Evolutionary conservation across 1,140 invertebrate genomes (phyloP).

Genomic region (Drosophila grimshawi): DNA sequence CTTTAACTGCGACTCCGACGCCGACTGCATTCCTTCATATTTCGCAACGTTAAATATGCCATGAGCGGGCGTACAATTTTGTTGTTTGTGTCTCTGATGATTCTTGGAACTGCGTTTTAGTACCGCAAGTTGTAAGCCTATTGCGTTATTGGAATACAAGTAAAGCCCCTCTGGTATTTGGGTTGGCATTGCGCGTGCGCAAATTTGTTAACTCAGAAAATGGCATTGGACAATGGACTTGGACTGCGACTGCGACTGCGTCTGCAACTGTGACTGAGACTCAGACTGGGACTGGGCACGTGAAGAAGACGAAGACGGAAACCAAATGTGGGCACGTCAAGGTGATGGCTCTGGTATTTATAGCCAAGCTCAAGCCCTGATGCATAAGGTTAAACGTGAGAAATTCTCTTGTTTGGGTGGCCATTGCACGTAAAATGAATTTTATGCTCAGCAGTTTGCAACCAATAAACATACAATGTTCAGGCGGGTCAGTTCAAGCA

Average conservation of each 20-base stretch:
- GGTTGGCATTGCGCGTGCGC: conserved; percentile 66
- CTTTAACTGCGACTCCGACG: conserved; percentile 25
- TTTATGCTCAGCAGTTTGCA: background rate
- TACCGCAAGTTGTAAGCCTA: conserved; percentile 45
- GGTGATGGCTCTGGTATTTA: conserved; percentile 30
- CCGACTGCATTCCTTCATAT: conserved; percentile 74
- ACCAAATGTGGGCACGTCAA: conserved; percentile 45
- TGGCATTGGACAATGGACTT: conserved; percentile 45
- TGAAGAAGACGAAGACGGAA: conserved; percentile 4
- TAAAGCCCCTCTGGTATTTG: conserved; percentile 57
- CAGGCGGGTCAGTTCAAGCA: background rate
- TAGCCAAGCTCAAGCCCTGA: background rate
- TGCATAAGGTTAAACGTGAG: conserved; percentile 20
- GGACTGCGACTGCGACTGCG: conserved; percentile 17
- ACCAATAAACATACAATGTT: background rate
- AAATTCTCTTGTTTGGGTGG: conserved; percentile 26
- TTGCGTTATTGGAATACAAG: conserved; percentile 21
- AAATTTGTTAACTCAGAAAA: conserved; percentile 50
- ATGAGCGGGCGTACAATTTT: conserved; percentile 32
- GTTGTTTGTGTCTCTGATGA: conserved; percentile 28
- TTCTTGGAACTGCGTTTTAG: conserved; percentile 60
- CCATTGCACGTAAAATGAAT: background rate
- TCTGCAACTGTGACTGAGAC: background rate
- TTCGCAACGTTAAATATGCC: conserved; percentile 70
- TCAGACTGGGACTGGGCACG: background rate